Conservation (phyloP, 2,888 invertebrate species). For the Myopa tessellatipennis region DNA sequence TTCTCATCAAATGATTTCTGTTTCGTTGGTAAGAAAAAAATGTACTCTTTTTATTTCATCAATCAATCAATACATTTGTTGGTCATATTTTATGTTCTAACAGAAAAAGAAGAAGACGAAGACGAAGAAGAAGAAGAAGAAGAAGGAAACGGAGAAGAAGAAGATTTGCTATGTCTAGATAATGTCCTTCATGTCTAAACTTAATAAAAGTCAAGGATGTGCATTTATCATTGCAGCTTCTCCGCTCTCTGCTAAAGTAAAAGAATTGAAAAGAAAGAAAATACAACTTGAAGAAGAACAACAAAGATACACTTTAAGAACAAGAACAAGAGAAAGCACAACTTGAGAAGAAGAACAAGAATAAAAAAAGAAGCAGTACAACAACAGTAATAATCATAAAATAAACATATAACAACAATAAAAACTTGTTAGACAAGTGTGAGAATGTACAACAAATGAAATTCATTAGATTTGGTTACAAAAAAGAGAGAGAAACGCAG, state of each 20-base stretch:
- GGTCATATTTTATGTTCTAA: too few species aligned
- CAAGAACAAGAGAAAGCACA: background rate
- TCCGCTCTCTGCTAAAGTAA: background rate
- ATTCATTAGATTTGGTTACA: background rate
- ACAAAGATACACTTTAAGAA: background rate
- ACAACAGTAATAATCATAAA: background rate
- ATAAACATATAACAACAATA: background rate
- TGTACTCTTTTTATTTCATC: too few species aligned
- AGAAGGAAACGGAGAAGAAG: too few species aligned
- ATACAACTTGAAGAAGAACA: too few species aligned
- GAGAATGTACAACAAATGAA: too few species aligned
- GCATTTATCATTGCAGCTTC: constrained; percentile 19
- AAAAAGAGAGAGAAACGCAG: background rate
- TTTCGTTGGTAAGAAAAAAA: too few species aligned
- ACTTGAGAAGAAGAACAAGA: too few species aligned
- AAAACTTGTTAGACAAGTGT: background rate
- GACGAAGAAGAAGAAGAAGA: too few species aligned
- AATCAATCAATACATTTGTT: too few species aligned
- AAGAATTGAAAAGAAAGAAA: too few species aligned
- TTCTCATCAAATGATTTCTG: too few species aligned
- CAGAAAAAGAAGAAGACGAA: too few species aligned
- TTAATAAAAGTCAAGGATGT: constrained; percentile 27
- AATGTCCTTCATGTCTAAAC: background rate
- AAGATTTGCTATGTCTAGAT: background rate
- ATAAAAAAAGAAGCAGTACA: background rate